Conservation (phyloP, 2,113 vertebrate species). For the Bubo scandiacus region DNA sequence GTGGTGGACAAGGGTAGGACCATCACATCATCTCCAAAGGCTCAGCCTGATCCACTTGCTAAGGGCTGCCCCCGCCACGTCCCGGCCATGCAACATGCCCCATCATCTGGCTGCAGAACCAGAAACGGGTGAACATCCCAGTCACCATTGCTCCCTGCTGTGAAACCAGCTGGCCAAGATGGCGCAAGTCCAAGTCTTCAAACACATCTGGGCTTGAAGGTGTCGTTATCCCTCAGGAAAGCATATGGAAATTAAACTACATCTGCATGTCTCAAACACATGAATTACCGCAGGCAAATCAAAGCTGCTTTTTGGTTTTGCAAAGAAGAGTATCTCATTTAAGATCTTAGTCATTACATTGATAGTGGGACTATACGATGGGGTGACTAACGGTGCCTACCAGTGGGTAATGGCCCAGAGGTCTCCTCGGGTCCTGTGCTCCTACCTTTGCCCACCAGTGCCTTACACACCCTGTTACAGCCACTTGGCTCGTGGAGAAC, state of each 20-base stretch:
- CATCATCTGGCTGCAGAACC: background rate
- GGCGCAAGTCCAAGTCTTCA: background rate
- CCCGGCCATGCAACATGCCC: background rate
- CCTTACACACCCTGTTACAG: background rate
- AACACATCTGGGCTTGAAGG: background rate
- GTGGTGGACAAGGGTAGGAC: background rate
- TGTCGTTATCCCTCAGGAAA: background rate
- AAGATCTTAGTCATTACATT: background rate
- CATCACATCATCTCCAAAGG: background rate
- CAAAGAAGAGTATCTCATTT: background rate
- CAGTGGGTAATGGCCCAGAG: background rate
- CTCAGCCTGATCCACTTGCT: background rate
- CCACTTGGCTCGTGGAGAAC: background rate
- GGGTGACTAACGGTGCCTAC: background rate
- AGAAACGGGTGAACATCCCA: background rate
- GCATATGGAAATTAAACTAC: background rate
- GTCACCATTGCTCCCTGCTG: background rate
- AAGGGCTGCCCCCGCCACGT: accelerated
- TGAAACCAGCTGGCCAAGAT: background rate
- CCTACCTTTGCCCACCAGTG: background rate
- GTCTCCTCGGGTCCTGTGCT: background rate
- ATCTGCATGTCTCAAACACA: background rate
- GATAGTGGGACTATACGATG: accelerated
- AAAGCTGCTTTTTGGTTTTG: background rate
- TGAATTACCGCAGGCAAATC: background rate